Base-by-base conservation (phyloP, 2,888 invertebrate species). In the Fragum whitleyi region DNA sequence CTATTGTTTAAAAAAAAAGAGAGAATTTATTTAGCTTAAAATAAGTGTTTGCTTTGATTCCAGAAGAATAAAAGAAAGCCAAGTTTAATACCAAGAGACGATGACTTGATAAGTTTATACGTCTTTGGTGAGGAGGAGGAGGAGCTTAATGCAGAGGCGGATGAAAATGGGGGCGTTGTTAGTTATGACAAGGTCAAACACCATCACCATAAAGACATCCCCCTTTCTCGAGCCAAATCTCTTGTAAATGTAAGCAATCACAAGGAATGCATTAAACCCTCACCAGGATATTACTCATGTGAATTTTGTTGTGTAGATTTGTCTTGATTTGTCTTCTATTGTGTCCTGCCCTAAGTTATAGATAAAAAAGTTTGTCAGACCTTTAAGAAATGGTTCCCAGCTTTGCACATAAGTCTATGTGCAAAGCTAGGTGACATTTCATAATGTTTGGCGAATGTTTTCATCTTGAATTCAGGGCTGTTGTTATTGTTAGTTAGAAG, bases 41-140 rank as follows among this genome's bases (percentile, higher is more conserved):
- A 47, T 5, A 14, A 47, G 47, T 47, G n/a, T 47, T 19, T 47
- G 47, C 47, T 47, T 47, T 74, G 59, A 19, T 76, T 76, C 65
- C 76, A 78, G 77, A 53, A 69, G 16, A 83, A 82, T 53, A 70
- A 62, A 19, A 65, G 36, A 28, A 82, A 78, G 62, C 21, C 55
- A 28, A 81, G 68, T 55, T 51, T 78, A 42, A 65, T 21, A 65
- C 61, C 70, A 21, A 77, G 70, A 39, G 91, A 90, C 28, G 90
- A 86, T 39, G 93, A 92, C 74, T 89, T 90, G 23, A 88, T 93
- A 73, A 92, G 92, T 81, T 83, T 93, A 75, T 93, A 89, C 88
- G 91, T 92, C 53, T 93, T 93, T 87, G 93, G 92, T 21, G 93
- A 92, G 78, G 92, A 93, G 32, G 93, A 93, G 80, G 83, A 88